Evolutionary conservation across 2,888 invertebrate species (phyloP), one percentile per base, ranked within the genome.

Genomic region (Unio delphinus): DNA sequence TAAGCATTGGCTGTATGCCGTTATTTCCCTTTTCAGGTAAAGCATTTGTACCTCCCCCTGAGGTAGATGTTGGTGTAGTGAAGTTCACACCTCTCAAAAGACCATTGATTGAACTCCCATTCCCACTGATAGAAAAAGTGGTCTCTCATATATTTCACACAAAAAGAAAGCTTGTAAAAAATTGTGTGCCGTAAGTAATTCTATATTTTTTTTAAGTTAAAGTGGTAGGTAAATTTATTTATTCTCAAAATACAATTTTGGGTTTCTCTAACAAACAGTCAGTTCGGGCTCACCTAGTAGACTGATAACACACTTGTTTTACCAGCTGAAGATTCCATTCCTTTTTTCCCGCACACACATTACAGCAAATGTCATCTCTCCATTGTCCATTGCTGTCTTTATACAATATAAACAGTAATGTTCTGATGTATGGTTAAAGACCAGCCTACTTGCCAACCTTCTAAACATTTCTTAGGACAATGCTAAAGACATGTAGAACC

Each of bases 1-100:
- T 15, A 45, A 45, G 45, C 45, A 15, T 15, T 11, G 45, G 15
- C 45, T 11, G 0, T 15, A 45, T 3, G 45, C 45, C 11, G 45
- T 17, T 61, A 56, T 57, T 63, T 65, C 45, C 58, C 64, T n/a
- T 79, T 83, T n/a, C 80, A 93, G 93, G 93, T 2, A 92, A 91
- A 79, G 95, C 95, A 0, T 99, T 99, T 91, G 92, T 98, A 55
- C 99, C 99, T 0, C 94, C 95, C 86, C 99, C 99, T 0, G 93
- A 99, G 75, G 98, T 99, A 7, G 97, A 99, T 92, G 99, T 98
- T 0, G 97, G 96, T 23, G 96, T 99, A 1, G 97, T 99, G 0
- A 94, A 94, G 64, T 92, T 99, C 64, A 92, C 93, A 23, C 99
- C 99, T 1, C 90, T 94, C 15, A 93, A 93, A 80, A 89, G 92